Evolutionary conservation across 2,113 vertebrate species (phyloP).

Genomic region (Ahaetulla prasina): DNA sequence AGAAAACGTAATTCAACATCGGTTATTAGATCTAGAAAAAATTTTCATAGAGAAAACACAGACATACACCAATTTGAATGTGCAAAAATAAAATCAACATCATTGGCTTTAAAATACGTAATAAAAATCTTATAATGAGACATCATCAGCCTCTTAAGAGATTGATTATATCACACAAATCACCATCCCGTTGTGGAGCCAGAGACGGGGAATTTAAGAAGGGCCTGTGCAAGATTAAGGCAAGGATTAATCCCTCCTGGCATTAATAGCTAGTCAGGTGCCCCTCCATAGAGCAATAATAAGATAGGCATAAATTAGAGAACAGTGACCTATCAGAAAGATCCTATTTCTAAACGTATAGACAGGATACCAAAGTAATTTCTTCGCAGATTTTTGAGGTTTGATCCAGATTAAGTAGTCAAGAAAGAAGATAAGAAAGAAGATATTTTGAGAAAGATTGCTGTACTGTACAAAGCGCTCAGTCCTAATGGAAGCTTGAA

Average conservation of each 20-base stretch:
- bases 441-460: neutral
- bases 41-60: neutral
- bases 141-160: neutral
- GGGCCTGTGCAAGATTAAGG: neutral
- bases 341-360: neutral
- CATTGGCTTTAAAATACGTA: neutral
- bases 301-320: neutral
- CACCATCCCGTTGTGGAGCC: neutral
- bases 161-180: neutral
- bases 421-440: neutral
- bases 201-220: neutral
- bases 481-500: neutral
- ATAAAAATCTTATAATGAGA: neutral
- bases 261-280: neutral
- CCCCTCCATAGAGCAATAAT: neutral
- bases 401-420: neutral
- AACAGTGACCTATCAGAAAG: neutral
- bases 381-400: neutral
- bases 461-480: neutral
- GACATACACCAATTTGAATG: neutral
- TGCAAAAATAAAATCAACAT: too few relatives aligned
- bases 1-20: neutral
- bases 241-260: neutral
- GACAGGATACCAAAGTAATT: neutral
- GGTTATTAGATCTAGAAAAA: neutral